Evolutionary conservation across 1,140 invertebrate genomes (phyloP).

Genomic region (Anastatus disparis): DNA sequence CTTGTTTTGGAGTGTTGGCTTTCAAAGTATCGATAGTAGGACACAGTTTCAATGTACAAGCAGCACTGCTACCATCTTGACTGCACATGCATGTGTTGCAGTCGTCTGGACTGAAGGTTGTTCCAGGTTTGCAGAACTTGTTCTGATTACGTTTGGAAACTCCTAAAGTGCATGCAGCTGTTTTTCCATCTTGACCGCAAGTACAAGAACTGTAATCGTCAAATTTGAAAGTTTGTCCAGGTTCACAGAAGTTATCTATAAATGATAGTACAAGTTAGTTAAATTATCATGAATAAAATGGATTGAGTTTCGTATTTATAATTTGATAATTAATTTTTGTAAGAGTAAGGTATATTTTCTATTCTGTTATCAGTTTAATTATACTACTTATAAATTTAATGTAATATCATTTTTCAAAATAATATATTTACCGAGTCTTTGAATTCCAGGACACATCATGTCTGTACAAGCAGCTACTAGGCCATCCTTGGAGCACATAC

Average conservation of each 20-base stretch:
- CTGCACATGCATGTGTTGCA: slow-evolving; percentile 6
- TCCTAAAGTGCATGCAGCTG: not conserved
- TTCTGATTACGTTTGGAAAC: no score
- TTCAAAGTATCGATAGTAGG: not conserved
- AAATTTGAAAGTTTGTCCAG: not conserved
- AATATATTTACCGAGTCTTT: no score
- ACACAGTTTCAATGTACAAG: not conserved
- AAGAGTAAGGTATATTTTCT: no score
- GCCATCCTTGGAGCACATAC: slow-evolving; percentile 1
- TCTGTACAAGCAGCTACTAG: slow-evolving; percentile 3
- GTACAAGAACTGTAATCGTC: not conserved
- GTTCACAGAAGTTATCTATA: not conserved
- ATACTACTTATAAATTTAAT: no score
- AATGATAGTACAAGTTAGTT: no score
- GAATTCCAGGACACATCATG: not conserved
- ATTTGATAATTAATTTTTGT: no score
- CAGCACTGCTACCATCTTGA: not conserved
- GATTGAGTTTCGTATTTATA: no score
- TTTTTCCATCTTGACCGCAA: not conserved
- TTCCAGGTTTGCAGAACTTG: not conserved
- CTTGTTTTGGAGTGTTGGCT: not conserved
- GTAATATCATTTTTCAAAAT: no score
- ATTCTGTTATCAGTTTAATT: no score
- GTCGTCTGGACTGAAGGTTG: slow-evolving; percentile 4
- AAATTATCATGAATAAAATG: no score